These are phyloP conservation scores for Temnothorax curvispinosus DNA, from an alignment of 1,140 invertebrate species.

Conservation along the genomic window DNA sequence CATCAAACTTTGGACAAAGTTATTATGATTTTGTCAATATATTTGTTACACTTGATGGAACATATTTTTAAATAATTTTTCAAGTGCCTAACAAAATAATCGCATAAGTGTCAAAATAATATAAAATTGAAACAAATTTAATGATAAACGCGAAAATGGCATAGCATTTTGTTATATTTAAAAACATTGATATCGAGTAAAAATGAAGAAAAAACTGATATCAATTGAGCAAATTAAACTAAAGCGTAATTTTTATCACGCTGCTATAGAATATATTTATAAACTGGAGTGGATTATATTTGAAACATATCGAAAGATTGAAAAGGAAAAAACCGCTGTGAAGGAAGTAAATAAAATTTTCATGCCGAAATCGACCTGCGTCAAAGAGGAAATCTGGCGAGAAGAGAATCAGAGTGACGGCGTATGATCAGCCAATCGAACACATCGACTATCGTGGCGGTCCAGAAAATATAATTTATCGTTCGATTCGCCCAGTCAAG, in stretches of 20 bases:
- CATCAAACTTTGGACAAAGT: background rate
- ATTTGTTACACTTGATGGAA: background rate
- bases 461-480: constrained; percentile 65
- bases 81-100: background rate
- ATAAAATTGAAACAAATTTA: background rate
- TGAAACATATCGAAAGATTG: background rate
- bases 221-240: background rate
- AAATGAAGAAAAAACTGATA: background rate
- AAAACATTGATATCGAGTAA: background rate
- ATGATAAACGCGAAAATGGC: background rate
- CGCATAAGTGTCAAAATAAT: background rate
- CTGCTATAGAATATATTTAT: background rate
- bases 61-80: background rate
- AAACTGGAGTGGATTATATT: background rate
- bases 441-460: constrained; percentile 26
- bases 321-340: background rate
- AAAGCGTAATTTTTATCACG: background rate
- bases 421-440: constrained; percentile 43
- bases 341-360: constrained; percentile 20
- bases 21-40: background rate
- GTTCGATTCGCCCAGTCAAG: constrained; percentile 40
- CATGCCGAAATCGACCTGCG: background rate
- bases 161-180: background rate
- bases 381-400: constrained; percentile 25
- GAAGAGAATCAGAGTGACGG: constrained; percentile 1